phyloP scores from a whole-genome alignment of 2,888 invertebrate species.

The Pollenia angustigena region DNA sequence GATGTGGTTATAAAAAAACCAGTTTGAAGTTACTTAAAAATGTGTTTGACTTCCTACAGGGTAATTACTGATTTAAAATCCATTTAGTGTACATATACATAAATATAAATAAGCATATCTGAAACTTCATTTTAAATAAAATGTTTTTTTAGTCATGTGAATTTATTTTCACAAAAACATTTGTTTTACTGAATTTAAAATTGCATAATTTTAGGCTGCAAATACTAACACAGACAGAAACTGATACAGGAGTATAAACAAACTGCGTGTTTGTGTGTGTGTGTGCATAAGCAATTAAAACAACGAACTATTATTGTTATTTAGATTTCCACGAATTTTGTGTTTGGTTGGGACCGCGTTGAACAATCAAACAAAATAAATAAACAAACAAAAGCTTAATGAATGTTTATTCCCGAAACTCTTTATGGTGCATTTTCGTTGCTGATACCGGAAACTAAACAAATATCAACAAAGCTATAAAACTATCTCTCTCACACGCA shows the following conservation, averaged over 20 bases:
- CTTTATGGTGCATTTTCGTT: constrained; percentile 67
- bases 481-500: constrained; percentile 1
- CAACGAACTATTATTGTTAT: constrained; percentile 54
- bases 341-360: constrained; percentile 47
- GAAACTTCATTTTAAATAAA: not conserved
- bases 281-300: constrained; percentile 8
- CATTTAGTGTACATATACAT: no score
- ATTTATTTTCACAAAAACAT: not conserved
- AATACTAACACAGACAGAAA: not conserved
- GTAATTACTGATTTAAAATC: no score
- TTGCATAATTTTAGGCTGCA: constrained; percentile 56
- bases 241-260: constrained; percentile 16
- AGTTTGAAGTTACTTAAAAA: no score
- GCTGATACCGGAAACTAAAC: constrained; percentile 71
- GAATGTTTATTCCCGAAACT: constrained; percentile 70
- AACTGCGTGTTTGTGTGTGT: constrained; percentile 17
- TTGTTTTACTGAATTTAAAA: constrained; percentile 38
- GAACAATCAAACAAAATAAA: constrained; percentile 70
- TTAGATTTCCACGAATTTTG: constrained; percentile 63
- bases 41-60: no score
- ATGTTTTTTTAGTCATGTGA: not conserved
- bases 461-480: constrained; percentile 51
- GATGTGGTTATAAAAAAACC: no score
- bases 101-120: no score
- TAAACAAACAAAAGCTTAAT: constrained; percentile 71